These are phyloP conservation scores for Mellilla xanthometata DNA, from an alignment of 2,888 invertebrate species.

Conservation along the genomic window DNA sequence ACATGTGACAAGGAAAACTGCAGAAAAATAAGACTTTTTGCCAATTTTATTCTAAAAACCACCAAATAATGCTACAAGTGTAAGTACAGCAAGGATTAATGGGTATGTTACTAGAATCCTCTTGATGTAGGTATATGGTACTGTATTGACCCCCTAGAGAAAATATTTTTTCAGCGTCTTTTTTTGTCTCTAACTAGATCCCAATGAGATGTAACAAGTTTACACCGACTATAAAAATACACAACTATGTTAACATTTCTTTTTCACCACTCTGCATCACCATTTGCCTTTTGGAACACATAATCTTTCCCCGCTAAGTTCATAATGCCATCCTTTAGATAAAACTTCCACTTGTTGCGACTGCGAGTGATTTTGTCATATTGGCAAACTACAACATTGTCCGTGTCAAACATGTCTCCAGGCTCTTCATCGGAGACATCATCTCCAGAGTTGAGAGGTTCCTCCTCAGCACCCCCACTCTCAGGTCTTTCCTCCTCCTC, in stretches of 20 bases:
- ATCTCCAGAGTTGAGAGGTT: slow-evolving; percentile 97
- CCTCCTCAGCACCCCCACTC: slow-evolving; percentile 86
- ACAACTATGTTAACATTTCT: slow-evolving; percentile 49
- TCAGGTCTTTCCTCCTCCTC: slow-evolving; percentile 88
- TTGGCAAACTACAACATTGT: slow-evolving; percentile 99
- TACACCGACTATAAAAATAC: slow-evolving; percentile 62
- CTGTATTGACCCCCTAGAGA: slow-evolving; percentile 25
- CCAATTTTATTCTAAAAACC: slow-evolving; percentile 5
- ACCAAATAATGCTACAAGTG: slow-evolving; percentile 9
- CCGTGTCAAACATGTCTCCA: slow-evolving; percentile 97
- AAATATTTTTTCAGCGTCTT: slow-evolving; percentile 44
- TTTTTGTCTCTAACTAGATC: slow-evolving; percentile 42
- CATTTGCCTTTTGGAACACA: slow-evolving; percentile 99
- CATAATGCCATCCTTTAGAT: slow-evolving; percentile 99
- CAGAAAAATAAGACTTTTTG: slow-evolving; percentile 4
- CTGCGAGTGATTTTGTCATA: slow-evolving; percentile 99
- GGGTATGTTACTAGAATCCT: slow-evolving; percentile 11
- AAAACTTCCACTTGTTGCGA: slow-evolving; percentile 99
- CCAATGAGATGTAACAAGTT: slow-evolving; percentile 54
- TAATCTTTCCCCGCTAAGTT: slow-evolving; percentile 98
- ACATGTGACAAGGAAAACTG: slow-evolving; percentile 6
- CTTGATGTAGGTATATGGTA: too few relatives aligned
- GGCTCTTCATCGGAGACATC: slow-evolving; percentile 99
- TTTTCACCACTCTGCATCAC: slow-evolving; percentile 98
- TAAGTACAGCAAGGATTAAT: slow-evolving; percentile 15